Evolutionary conservation across 2,797 vertebrate species (phyloP).

Genomic region (Buceros bicornis): DNA sequence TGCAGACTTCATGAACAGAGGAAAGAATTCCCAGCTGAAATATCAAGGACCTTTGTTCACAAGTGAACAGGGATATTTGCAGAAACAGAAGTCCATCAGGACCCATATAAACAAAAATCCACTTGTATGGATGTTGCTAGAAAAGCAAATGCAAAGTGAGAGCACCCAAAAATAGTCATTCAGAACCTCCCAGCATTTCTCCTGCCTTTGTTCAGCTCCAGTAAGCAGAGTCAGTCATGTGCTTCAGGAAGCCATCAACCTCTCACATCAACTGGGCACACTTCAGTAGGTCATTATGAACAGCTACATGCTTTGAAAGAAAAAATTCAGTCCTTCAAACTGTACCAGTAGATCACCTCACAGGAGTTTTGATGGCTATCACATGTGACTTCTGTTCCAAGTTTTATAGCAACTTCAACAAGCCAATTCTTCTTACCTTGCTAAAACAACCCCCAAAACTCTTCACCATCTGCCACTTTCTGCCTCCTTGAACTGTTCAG

Average conservation of each 20-base stretch:
- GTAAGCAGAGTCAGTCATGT: too few species aligned
- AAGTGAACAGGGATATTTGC: neutral
- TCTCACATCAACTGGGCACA: neutral
- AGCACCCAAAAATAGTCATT: neutral
- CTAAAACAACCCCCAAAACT: neutral
- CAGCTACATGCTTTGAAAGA: rapidly evolving
- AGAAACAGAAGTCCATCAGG: neutral
- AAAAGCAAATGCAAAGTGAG: neutral
- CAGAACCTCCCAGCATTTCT: neutral
- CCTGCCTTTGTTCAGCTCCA: neutral
- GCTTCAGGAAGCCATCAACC: neutral
- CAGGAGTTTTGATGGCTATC: neutral
- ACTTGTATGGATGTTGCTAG: neutral
- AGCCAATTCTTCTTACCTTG: neutral
- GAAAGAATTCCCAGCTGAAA: neutral
- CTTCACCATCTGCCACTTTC: neutral
- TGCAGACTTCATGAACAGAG: neutral
- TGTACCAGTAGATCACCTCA: neutral
- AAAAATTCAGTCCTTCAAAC: neutral
- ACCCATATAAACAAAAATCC: neutral
- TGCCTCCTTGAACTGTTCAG: neutral
- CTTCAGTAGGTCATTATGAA: neutral
- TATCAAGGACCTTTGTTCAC: neutral
- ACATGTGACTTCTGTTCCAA: neutral
- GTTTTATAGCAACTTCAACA: neutral